Percentiles rank a stretch among this genome's conserved stretches.
Conservation (phyloP, 2,113 vertebrate genomes). For the Arizona elegans region DNA sequence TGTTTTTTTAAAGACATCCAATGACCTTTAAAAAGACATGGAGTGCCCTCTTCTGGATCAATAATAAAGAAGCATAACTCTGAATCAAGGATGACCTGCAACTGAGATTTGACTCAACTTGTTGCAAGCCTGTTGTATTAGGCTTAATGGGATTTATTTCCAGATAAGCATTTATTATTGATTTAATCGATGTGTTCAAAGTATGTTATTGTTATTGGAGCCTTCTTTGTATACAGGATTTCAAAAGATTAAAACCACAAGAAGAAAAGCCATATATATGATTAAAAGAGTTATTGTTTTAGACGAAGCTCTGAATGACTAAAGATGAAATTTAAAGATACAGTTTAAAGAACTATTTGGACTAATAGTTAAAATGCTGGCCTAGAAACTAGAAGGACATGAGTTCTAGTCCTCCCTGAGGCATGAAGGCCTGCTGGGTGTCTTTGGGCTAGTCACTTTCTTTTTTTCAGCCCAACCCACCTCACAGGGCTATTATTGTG, state of each 20-base stretch:
- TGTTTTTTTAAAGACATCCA: neutral
- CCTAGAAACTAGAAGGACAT: too few relatives aligned
- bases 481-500: too few relatives aligned
- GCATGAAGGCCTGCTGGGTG: too few relatives aligned
- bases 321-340: neutral
- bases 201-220: neutral
- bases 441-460: too few relatives aligned
- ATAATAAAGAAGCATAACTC: neutral
- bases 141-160: neutral
- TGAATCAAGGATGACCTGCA: neutral
- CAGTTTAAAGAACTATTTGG: neutral
- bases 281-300: neutral
- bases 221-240: neutral
- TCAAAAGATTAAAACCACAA: neutral
- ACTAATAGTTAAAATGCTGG: too few relatives aligned
- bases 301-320: neutral
- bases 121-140: neutral
- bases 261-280: neutral
- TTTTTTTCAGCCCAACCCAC: too few relatives aligned
- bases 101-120: neutral
- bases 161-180: neutral
- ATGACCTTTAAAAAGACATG: neutral
- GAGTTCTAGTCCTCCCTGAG: too few relatives aligned
- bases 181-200: neutral
- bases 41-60: conserved; percentile 2